Evolutionary conservation across 1,140 invertebrate species (phyloP).

Genomic region (Drosophila auraria): DNA sequence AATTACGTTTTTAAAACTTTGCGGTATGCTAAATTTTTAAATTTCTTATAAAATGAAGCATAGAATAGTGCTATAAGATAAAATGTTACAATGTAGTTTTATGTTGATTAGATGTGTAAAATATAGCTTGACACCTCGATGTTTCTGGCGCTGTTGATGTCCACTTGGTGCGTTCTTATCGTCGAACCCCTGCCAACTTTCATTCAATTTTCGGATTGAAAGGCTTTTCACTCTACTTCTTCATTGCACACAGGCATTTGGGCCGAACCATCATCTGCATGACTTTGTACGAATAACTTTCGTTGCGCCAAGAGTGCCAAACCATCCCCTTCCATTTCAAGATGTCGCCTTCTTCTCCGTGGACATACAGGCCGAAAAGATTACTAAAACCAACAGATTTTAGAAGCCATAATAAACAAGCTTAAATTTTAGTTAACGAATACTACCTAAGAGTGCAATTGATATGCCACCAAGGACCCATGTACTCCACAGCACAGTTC

Average conservation of each 20-base stretch:
- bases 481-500: constrained; percentile 11
- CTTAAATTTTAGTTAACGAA: too few species aligned
- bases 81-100: too few species aligned
- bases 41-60: not conserved
- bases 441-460: constrained; percentile 3
- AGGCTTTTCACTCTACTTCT: not conserved
- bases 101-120: not conserved
- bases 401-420: not conserved
- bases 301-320: constrained; percentile 5
- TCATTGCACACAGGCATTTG: constrained; percentile 6
- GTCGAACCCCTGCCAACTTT: not conserved
- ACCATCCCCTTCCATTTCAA: constrained; percentile 4
- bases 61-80: not conserved
- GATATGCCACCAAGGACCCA: constrained; percentile 11
- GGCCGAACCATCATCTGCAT: constrained; percentile 16
- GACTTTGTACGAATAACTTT: constrained; percentile 1
- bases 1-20: too few species aligned
- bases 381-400: not conserved
- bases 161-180: not conserved
- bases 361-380: constrained; percentile 6
- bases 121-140: not conserved
- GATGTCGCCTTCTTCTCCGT: constrained; percentile 1
- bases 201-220: not conserved
- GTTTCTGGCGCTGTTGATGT: not conserved
- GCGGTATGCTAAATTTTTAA: too few species aligned